Evolutionary conservation across 2,113 vertebrate genomes (phyloP).

Genomic region (Neotoma lepida): DNA sequence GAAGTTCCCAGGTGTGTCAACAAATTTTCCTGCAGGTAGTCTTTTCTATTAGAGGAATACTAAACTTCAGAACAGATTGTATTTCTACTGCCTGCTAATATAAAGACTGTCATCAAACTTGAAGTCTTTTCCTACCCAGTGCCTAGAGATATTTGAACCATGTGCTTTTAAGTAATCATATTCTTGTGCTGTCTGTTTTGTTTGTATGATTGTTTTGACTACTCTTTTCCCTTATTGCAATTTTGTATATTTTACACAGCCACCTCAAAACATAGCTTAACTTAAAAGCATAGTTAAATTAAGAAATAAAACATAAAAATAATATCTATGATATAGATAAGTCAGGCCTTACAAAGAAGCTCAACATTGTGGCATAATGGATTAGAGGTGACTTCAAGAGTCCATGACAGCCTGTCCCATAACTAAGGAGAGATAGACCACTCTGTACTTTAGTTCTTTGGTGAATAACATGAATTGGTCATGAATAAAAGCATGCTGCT

Average conservation of each 20-base stretch:
- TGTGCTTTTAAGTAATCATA: background rate
- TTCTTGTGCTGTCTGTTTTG: background rate
- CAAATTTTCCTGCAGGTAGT: background rate
- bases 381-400: background rate
- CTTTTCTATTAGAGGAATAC: background rate
- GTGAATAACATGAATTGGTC: background rate
- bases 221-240: background rate
- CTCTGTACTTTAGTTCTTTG: background rate
- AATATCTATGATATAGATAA: background rate
- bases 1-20: background rate
- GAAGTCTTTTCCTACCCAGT: background rate
- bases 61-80: background rate
- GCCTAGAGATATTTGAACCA: background rate
- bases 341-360: background rate
- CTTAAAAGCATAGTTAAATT: background rate
- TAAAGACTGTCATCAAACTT: background rate
- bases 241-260: background rate
- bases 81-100: background rate
- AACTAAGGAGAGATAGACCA: background rate
- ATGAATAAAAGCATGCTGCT: background rate
- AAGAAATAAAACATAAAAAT: background rate
- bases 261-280: background rate
- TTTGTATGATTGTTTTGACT: background rate
- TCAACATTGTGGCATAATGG: background rate
- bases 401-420: background rate